These are phyloP conservation scores for Dipodomys stephensi DNA, from an alignment of 2,113 vertebrate genomes.

Conservation along the genomic window DNA sequence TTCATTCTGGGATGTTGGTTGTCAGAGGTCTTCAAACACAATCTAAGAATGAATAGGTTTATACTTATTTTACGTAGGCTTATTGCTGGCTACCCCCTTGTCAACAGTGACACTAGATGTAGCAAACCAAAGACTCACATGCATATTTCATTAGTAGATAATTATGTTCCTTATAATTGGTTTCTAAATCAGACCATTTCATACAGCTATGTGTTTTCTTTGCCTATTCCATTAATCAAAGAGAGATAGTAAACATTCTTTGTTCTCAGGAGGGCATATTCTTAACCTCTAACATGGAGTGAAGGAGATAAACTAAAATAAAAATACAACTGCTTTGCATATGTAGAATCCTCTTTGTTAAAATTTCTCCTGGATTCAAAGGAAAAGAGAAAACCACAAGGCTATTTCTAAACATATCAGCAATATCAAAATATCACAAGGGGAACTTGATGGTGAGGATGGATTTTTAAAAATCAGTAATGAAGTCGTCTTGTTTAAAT, in stretches of 20 bases:
- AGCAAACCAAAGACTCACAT: slow-evolving; percentile 50
- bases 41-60: not conserved
- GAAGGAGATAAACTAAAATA: slow-evolving; percentile 66
- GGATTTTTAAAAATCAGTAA: slow-evolving; percentile 51
- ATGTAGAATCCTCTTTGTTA: not conserved
- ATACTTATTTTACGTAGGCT: slow-evolving; percentile 4
- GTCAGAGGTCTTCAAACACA: slow-evolving; percentile 30
- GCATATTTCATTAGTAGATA: slow-evolving; percentile 75
- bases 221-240: slow-evolving; percentile 30
- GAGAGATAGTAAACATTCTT: slow-evolving; percentile 66
- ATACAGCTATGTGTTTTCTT: slow-evolving; percentile 70
- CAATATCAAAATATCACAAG: slow-evolving; percentile 48
- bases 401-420: slow-evolving; percentile 39
- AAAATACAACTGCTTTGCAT: slow-evolving; percentile 58
- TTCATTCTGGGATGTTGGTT: not conserved
- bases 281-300: slow-evolving; percentile 50
- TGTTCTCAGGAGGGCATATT: slow-evolving; percentile 58
- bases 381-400: slow-evolving; percentile 22
- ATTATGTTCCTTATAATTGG: slow-evolving; percentile 73
- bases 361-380: slow-evolving; percentile 30
- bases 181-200: slow-evolving; percentile 76
- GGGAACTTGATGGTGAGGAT: slow-evolving; percentile 6
- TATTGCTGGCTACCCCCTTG: slow-evolving; percentile 52
- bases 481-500: slow-evolving; percentile 65
- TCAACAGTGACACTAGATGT: slow-evolving; percentile 14